phyloP scores from a whole-genome alignment of 2,888 invertebrate genomes.

The Ophonus ardosiacus region DNA sequence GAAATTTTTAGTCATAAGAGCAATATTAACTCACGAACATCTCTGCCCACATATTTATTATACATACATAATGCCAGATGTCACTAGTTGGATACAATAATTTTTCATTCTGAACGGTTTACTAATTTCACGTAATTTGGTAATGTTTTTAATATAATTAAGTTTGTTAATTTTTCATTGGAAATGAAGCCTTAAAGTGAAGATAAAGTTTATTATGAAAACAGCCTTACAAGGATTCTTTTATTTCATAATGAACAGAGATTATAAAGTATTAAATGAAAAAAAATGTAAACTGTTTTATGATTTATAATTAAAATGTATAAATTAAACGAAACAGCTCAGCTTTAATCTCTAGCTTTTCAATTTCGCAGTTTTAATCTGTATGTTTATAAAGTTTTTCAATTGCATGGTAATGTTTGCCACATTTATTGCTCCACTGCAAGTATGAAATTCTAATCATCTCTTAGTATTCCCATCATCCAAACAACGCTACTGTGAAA shows the following conservation, averaged over 20 bases:
- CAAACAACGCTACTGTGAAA: slow-evolving; percentile 7
- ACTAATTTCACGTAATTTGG: too few species aligned
- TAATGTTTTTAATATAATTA: too few species aligned
- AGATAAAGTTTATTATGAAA: too few species aligned
- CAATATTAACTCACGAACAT: too few species aligned
- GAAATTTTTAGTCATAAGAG: too few species aligned
- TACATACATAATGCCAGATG: too few species aligned
- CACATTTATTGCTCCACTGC: slow-evolving; percentile 6
- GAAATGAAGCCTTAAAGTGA: too few species aligned
- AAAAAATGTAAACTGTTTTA: not conserved
- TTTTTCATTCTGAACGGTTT: too few species aligned
- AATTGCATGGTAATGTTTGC: slow-evolving; percentile 30
- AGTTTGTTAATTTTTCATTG: too few species aligned
- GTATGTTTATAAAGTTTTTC: slow-evolving; percentile 26
- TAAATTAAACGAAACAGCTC: not conserved
- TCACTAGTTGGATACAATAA: too few species aligned
- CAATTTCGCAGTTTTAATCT: not conserved
- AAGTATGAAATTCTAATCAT: slow-evolving; percentile 42
- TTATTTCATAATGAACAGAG: not conserved
- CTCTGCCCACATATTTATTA: too few species aligned
- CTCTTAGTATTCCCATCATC: slow-evolving; percentile 6
- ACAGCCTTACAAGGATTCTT: not conserved
- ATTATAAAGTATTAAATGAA: too few species aligned
- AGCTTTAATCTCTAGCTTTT: not conserved
- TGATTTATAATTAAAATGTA: not conserved